These are phyloP conservation scores for Menidia menidia DNA, from an alignment of 2,797 vertebrate genomes.

Conservation along the genomic window DNA sequence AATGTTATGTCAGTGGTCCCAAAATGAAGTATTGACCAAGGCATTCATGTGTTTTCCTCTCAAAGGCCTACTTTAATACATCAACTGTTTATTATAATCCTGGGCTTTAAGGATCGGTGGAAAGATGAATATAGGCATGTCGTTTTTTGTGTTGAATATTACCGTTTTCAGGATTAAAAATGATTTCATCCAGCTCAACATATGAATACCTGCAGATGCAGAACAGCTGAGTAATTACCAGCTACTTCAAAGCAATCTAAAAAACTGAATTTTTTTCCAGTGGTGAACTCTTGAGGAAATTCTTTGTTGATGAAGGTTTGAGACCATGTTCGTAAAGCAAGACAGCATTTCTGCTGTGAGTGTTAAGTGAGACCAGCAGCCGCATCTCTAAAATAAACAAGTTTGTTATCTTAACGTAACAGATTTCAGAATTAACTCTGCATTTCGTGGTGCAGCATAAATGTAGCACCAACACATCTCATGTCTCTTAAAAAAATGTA, in stretches of 20 bases:
- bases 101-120: neutral
- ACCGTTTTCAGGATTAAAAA: neutral
- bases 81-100: neutral
- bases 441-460: slow-evolving; percentile 40
- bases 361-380: neutral
- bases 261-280: neutral
- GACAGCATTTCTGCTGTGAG: no score
- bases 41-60: slow-evolving; percentile 22
- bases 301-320: no score
- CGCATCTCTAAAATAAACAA: slow-evolving; percentile 8
- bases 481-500: slow-evolving; percentile 35
- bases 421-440: slow-evolving; percentile 21
- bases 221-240: neutral
- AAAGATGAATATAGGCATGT: neutral
- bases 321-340: no score
- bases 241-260: neutral
- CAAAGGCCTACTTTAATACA: neutral
- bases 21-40: slow-evolving; percentile 58
- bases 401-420: slow-evolving; percentile 21
- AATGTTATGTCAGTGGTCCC: slow-evolving; percentile 55
- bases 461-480: slow-evolving; percentile 30
- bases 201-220: neutral
- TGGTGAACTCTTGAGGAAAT: neutral
- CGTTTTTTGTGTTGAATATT: neutral
- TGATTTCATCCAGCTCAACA: no score